phyloP scores from a whole-genome alignment of 2,797 vertebrate genomes.

The Sarcoramphus papa region DNA sequence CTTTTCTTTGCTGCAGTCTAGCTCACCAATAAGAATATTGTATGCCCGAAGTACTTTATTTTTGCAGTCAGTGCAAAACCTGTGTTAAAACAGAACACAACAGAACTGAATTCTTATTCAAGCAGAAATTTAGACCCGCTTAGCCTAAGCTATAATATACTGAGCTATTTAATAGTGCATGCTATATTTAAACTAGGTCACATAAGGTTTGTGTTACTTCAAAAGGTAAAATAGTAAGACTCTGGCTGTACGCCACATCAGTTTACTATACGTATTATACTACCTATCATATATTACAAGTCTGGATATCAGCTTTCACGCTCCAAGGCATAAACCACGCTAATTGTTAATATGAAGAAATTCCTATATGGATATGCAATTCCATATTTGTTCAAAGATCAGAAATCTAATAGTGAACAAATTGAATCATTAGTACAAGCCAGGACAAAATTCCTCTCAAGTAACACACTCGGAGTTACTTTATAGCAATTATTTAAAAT shows the following conservation, averaged over 20 bases:
- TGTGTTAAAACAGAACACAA: not conserved
- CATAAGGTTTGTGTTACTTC: not conserved
- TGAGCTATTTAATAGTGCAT: not conserved
- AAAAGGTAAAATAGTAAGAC: not conserved
- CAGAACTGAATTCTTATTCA: not conserved
- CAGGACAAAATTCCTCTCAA: not conserved
- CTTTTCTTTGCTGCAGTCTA: constrained; percentile 95
- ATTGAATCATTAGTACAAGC: not conserved
- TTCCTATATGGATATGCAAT: not conserved
- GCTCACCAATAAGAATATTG: constrained; percentile 93
- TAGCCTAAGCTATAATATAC: not conserved
- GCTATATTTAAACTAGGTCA: not conserved
- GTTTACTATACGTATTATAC: not conserved
- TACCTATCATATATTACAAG: not conserved
- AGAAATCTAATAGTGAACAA: not conserved
- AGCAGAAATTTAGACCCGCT: not conserved
- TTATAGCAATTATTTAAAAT: not conserved
- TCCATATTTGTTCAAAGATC: not conserved
- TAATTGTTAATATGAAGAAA: not conserved
- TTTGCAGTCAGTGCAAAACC: constrained; percentile 98
- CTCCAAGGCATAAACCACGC: not conserved
- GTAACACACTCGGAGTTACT: not conserved
- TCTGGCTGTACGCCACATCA: not conserved
- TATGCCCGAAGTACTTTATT: constrained; percentile 95
- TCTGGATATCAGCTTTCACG: not conserved